phyloP scores from a whole-genome alignment of 2,113 vertebrate genomes.

The Coryphaenoides rupestris region DNA sequence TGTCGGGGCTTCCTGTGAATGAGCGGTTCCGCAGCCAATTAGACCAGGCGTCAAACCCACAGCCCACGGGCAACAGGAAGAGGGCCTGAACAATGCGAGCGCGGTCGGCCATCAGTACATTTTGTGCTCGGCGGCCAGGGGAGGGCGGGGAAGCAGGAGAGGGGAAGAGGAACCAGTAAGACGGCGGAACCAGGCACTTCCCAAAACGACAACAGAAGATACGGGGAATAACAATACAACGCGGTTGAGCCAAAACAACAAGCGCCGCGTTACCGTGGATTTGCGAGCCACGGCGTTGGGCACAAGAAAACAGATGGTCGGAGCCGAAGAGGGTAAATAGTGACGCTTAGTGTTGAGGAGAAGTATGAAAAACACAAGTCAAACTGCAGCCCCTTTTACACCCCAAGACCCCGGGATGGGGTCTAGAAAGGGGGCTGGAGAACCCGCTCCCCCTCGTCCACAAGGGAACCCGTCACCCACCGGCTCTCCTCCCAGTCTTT shows the following conservation, averaged over 20 bases:
- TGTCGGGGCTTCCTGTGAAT: constrained; percentile 58
- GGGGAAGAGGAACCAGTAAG: constrained; percentile 39
- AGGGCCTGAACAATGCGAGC: constrained; percentile 58
- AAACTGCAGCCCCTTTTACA: too few species aligned
- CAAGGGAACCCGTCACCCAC: constrained; percentile 61
- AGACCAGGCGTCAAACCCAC: constrained; percentile 35
- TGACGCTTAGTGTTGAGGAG: not conserved
- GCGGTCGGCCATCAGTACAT: constrained; percentile 40
- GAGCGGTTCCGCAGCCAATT: constrained; percentile 57
- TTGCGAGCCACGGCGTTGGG: not conserved
- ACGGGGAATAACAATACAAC: constrained; percentile 6
- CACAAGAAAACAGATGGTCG: not conserved
- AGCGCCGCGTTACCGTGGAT: not conserved
- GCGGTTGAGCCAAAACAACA: not conserved
- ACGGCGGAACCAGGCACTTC: constrained; percentile 8
- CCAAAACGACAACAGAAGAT: constrained; percentile 4
- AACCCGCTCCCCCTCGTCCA: too few species aligned
- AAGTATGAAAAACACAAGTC: not conserved
- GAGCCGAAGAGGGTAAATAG: not conserved
- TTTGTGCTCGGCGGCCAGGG: constrained; percentile 11
- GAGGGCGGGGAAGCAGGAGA: constrained; percentile 22
- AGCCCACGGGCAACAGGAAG: constrained; percentile 67
- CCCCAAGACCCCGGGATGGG: too few species aligned
- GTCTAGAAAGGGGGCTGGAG: too few species aligned
- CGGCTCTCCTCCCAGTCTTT: constrained; percentile 97